phyloP scores from a whole-genome alignment of 2,797 vertebrate genomes.

The Picus viridis region DNA sequence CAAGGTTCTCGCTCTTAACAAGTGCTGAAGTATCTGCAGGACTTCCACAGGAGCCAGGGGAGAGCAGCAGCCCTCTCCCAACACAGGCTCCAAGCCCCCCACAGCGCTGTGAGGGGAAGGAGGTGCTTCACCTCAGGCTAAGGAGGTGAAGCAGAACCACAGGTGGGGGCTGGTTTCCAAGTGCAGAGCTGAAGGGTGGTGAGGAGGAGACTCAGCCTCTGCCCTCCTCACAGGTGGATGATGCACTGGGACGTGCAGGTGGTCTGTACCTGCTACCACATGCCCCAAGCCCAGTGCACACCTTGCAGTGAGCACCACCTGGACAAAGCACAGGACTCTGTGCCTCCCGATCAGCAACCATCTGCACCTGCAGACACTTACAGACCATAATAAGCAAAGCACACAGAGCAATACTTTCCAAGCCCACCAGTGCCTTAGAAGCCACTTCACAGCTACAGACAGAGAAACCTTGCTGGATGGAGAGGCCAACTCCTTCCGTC shows the following conservation, averaged over 20 bases:
- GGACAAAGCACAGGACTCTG: neutral
- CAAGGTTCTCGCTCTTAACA: neutral
- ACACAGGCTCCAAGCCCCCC: neutral
- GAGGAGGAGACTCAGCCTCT: neutral
- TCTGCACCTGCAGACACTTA: constrained; percentile 2
- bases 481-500: neutral
- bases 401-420: neutral
- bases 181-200: accelerated
- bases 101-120: accelerated
- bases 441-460: neutral
- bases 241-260: accelerated
- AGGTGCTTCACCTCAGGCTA: no score
- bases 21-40: neutral
- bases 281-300: neutral
- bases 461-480: neutral
- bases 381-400: neutral
- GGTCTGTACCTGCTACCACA: neutral
- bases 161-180: neutral
- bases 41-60: neutral
- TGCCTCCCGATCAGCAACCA: neutral
- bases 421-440: neutral
- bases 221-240: neutral
- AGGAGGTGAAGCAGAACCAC: neutral
- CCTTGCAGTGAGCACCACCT: neutral
- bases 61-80: neutral